Evolutionary conservation across 1,140 invertebrate genomes (phyloP).

Genomic region (Drosophila azteca): DNA sequence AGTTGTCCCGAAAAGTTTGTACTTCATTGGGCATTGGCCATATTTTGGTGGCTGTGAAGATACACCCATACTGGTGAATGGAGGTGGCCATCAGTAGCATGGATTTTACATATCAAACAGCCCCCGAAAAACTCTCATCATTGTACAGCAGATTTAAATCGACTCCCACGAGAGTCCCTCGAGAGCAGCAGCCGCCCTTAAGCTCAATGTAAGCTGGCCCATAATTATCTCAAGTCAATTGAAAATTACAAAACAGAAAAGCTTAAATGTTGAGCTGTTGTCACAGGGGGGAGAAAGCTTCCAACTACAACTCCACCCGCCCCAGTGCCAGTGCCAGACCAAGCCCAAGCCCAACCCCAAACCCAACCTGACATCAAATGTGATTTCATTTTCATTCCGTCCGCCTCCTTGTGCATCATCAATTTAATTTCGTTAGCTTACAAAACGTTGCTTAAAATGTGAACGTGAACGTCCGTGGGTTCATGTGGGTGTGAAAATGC

Average conservation of each 20-base stretch:
- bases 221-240: constrained; percentile 81
- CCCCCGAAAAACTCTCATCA: no score
- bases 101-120: no score
- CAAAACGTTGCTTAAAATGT: constrained; percentile 76
- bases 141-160: constrained; percentile 6
- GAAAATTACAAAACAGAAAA: constrained; percentile 66
- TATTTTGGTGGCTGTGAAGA: no score
- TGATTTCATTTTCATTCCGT: constrained; percentile 57
- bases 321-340: neutral
- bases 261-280: constrained; percentile 55
- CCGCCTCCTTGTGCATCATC: constrained; percentile 64
- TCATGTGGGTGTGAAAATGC: constrained; percentile 70
- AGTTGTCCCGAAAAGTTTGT: no score
- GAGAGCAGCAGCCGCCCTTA: neutral
- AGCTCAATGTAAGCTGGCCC: constrained; percentile 37
- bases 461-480: constrained; percentile 52
- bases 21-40: no score
- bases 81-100: no score
- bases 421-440: constrained; percentile 77
- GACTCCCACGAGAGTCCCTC: neutral
- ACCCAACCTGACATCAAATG: constrained; percentile 38
- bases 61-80: no score
- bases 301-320: constrained; percentile 10
- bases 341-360: constrained; percentile 5
- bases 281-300: constrained; percentile 20